Evolutionary conservation across 1,140 invertebrate species (phyloP).

Genomic region (Hypsibius dujardini): DNA sequence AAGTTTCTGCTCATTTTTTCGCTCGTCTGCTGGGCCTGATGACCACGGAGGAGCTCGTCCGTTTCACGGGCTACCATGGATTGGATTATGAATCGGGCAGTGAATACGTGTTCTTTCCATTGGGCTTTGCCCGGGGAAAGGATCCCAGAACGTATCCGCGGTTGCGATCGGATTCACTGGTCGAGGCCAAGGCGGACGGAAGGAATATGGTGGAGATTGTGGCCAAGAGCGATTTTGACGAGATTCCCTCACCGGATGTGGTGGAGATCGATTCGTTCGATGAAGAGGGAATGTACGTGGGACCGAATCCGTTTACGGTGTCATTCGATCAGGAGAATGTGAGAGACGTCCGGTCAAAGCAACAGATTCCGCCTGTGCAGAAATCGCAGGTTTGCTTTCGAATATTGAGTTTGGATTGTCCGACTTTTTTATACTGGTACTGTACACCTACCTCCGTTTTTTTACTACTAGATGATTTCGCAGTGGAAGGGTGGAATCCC

Average conservation of each 20-base stretch:
- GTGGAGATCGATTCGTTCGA: conserved; percentile 3
- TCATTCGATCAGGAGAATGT: neutral
- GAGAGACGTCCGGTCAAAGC: too few species aligned
- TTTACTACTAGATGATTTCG: too few species aligned
- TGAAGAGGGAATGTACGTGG: neutral
- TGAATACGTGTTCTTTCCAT: neutral
- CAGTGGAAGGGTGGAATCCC: too few species aligned
- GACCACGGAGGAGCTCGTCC: neutral
- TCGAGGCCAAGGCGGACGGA: neutral
- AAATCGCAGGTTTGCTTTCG: too few species aligned
- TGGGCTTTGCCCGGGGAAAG: neutral
- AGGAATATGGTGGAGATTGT: neutral
- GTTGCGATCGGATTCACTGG: neutral
- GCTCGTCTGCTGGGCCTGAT: too few species aligned
- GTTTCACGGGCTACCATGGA: neutral
- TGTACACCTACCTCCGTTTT: too few species aligned
- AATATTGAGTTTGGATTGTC: too few species aligned
- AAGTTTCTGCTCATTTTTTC: too few species aligned
- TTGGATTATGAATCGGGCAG: neutral
- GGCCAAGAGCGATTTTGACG: neutral
- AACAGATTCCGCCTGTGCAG: too few species aligned
- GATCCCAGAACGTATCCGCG: neutral
- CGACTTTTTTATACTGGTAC: too few species aligned
- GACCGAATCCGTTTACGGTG: neutral
- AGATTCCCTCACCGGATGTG: neutral